Conservation (phyloP, 2,113 vertebrate species). For the Nothocercus julius region DNA sequence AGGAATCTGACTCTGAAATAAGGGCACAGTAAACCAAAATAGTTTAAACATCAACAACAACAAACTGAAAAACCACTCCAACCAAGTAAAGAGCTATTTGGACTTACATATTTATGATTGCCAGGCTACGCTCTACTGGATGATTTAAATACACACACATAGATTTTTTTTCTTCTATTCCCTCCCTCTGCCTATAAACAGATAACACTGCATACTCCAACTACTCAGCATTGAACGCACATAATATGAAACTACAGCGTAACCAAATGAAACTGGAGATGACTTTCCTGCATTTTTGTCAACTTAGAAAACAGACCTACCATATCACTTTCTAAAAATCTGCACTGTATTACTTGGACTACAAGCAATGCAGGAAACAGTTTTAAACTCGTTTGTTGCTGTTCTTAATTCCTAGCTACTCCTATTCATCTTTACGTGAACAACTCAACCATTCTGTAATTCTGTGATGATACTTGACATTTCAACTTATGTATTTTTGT, state of each 20-base stretch:
- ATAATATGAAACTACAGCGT: neutral
- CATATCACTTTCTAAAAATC: neutral
- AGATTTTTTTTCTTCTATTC: neutral
- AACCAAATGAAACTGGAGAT: neutral
- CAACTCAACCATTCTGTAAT: no score
- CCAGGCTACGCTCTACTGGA: neutral
- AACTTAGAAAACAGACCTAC: neutral
- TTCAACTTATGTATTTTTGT: neutral
- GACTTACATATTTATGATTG: neutral
- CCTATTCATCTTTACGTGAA: neutral
- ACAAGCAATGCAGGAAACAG: neutral
- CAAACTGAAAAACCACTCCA: no score
- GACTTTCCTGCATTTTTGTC: neutral
- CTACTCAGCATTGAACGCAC: neutral
- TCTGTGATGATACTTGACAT: neutral
- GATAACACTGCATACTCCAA: neutral
- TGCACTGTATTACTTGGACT: neutral
- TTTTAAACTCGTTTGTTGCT: neutral
- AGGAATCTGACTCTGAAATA: neutral
- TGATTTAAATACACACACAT: neutral
- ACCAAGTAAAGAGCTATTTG: neutral
- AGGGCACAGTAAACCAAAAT: neutral
- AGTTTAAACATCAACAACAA: neutral
- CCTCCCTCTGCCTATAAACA: neutral
- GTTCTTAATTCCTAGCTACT: neutral